Percentiles rank a stretch among this genome's conserved stretches.
These are phyloP conservation scores for Neodontobutis hainanensis DNA, from an alignment of 2,113 vertebrate genomes.

Conservation along the genomic window DNA sequence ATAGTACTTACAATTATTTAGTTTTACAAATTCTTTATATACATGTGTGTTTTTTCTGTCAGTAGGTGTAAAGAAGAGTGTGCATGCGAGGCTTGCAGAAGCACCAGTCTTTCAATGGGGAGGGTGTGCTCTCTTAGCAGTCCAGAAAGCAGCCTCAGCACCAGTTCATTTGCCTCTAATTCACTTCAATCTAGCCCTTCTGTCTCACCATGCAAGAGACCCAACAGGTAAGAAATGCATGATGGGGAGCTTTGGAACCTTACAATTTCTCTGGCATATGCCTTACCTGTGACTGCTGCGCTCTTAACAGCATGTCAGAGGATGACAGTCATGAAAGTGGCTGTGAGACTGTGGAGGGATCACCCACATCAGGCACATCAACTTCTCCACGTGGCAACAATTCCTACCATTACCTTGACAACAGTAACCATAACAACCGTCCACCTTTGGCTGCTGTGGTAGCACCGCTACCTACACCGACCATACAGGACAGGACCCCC, in stretches of 20 bases:
- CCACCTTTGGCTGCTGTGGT: slow-evolving; percentile 50
- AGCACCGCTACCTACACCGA: slow-evolving; percentile 50
- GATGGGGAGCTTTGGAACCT: background rate
- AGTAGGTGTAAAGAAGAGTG: slow-evolving; percentile 88
- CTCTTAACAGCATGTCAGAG: slow-evolving; percentile 87
- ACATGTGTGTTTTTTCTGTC: background rate
- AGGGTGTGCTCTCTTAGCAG: slow-evolving; percentile 95
- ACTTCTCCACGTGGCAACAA: slow-evolving; percentile 84
- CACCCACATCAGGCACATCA: slow-evolving; percentile 86
- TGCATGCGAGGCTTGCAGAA: slow-evolving; percentile 93
- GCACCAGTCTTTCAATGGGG: slow-evolving; percentile 89
- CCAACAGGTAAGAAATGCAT: slow-evolving; percentile 82
- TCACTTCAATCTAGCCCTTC: slow-evolving; percentile 92
- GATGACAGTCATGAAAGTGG: slow-evolving; percentile 93
- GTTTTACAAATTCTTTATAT: too few species aligned
- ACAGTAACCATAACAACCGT: slow-evolving; percentile 77
- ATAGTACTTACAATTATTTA: too few species aligned
- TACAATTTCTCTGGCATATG: background rate
- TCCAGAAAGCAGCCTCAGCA: slow-evolving; percentile 96
- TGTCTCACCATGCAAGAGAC: slow-evolving; percentile 86
- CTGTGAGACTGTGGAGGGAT: slow-evolving; percentile 92
- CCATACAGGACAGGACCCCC: slow-evolving; percentile 78
- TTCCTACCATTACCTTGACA: slow-evolving; percentile 86
- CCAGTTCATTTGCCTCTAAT: slow-evolving; percentile 85
- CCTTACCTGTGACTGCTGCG: background rate